Base-by-base conservation (phyloP, 2,797 vertebrate genomes). In the Petrocephalus schoutedeni region DNA sequence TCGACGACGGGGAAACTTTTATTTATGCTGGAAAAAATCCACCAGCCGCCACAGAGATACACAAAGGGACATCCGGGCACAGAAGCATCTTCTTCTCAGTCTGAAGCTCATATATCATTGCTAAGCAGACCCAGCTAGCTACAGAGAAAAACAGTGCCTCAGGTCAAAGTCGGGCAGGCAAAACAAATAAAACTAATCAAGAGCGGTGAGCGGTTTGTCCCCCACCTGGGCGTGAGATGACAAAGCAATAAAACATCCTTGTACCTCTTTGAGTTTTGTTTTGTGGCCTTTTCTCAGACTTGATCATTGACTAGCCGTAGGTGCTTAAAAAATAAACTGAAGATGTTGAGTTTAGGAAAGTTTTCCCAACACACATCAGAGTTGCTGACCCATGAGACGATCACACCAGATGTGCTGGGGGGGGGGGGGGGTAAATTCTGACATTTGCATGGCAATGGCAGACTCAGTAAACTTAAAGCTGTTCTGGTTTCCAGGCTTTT, bases 141-240 rank as follows among this genome's bases (percentile, higher is more conserved):
- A 41, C 8, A 23, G 9, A 56, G 49, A 85, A 28, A 84, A 32
- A 85, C 53, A 57, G 56, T 1, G 8, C 21, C 23, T 54, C 28
- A 23, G 49, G 82, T 85, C 82, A 54, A 54, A 28, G 82, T 56
- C 21, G 51, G 82, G 28, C 23, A 56, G n/a, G 82, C 49, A 57
- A n/a, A 56, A 54, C 19, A 56, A 85, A 85, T 85, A 54, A 54
- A 56, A 28, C 53, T 54, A 85, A 85, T 85, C 82, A 56, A 56
- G 12, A 14, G 3, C 3, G 49, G 53, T 8, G 82, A 16, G 49
- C 23, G 8, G 16, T 45, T 84, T 84, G 82, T 84, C 45, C 10
- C 53, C 71, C 36, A 49, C 19, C 71, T 45, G 36, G 32, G 71
- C 7, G 6, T 8, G 19, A 77, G 19, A 49, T 77, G 36, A 77